Evolutionary conservation across 2,113 vertebrate genomes (phyloP).

Genomic region (Tinamus guttatus): DNA sequence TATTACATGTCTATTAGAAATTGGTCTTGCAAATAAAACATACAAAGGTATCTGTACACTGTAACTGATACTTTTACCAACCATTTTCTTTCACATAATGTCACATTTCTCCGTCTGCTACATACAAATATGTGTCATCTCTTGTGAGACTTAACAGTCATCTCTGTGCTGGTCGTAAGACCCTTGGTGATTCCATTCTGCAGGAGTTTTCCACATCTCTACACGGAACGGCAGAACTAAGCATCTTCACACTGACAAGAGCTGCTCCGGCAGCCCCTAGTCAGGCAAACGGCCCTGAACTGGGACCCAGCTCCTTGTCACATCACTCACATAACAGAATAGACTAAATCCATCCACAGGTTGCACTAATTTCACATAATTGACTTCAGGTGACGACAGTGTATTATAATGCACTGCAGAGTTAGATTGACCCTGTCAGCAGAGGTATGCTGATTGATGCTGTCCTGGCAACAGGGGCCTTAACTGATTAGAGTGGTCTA

Average conservation of each 20-base stretch:
- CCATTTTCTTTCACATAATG: not conserved
- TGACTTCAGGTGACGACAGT: not conserved
- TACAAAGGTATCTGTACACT: not conserved
- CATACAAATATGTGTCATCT: not conserved
- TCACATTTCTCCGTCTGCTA: not conserved
- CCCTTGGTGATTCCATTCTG: not conserved
- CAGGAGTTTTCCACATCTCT: not conserved
- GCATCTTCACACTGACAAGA: not conserved
- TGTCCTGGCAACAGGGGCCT: not conserved
- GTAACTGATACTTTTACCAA: not conserved
- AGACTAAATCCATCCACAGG: not conserved
- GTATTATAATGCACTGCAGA: not conserved
- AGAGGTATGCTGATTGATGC: not conserved
- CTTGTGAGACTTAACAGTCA: not conserved
- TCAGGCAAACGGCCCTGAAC: not conserved
- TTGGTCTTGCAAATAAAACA: not conserved
- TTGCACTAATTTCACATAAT: not conserved
- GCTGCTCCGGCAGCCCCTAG: not conserved
- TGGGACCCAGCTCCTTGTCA: not conserved
- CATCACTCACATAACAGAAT: not conserved
- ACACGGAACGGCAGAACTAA: not conserved
- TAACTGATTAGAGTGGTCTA: conserved; percentile 3
- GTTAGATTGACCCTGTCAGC: not conserved
- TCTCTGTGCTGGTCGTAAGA: not conserved
- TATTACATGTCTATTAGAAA: not conserved